Percentiles rank a stretch among this genome's conserved stretches.
Evolutionary conservation across 2,113 vertebrate species (phyloP).

Genomic region (Etheostoma spectabile): DNA sequence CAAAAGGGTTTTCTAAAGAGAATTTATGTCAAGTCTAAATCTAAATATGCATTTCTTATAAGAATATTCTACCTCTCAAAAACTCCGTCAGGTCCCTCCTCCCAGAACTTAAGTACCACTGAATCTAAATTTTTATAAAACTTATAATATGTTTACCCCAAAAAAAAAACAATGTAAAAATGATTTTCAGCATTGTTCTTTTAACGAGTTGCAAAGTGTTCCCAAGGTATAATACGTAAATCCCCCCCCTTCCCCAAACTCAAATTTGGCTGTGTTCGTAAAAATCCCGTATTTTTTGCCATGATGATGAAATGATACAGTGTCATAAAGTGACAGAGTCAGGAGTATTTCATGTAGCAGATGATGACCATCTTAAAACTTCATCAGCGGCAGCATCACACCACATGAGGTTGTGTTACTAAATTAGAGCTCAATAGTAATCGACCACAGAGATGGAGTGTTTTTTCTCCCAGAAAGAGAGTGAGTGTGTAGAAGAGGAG

Average conservation of each 20-base stretch:
- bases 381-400: conserved; percentile 68
- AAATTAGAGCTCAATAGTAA: conserved; percentile 70
- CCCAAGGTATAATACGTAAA: conserved; percentile 40
- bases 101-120: background rate
- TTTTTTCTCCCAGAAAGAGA: conserved; percentile 21
- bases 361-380: conserved; percentile 75
- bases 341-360: conserved; percentile 35
- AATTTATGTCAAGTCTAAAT: no score
- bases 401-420: conserved; percentile 70
- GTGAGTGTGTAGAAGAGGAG: background rate
- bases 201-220: conserved; percentile 38
- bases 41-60: background rate
- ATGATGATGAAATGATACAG: conserved; percentile 59
- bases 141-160: no score
- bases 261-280: no score
- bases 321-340: conserved; percentile 59
- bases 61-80: background rate
- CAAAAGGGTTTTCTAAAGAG: no score
- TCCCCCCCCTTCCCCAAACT: no score
- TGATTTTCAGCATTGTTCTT: conserved; percentile 37
- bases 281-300: conserved; percentile 50
- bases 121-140: no score
- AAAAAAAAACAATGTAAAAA: background rate
- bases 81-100: background rate
- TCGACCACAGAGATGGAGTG: conserved; percentile 59